phyloP scores from a whole-genome alignment of 2,113 vertebrate genomes.

The Zootoca vivipara region DNA sequence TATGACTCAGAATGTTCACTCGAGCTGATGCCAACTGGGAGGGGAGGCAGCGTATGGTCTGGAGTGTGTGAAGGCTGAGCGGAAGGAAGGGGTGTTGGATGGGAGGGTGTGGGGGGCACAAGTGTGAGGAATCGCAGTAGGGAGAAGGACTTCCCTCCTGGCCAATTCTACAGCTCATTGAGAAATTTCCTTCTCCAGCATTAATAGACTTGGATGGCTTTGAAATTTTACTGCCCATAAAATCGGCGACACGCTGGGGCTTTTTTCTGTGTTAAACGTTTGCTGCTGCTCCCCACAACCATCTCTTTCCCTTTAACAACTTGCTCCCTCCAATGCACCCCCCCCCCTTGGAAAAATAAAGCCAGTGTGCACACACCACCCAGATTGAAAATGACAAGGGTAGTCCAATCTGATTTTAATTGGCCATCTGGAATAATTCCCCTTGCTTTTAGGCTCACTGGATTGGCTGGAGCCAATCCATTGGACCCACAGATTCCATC shows the following conservation, averaged over 20 bases:
- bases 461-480: conserved; percentile 11
- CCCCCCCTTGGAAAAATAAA: neutral
- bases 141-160: conserved; percentile 79
- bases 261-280: conserved; percentile 64
- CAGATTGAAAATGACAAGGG: conserved; percentile 16
- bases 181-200: conserved; percentile 80
- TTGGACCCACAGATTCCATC: neutral
- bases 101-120: conserved; percentile 45
- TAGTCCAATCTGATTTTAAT: conserved; percentile 41
- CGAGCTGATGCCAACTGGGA: neutral
- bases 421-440: conserved; percentile 29
- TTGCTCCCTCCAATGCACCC: neutral
- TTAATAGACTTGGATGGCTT: conserved; percentile 90
- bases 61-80: conserved; percentile 44
- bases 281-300: conserved; percentile 35
- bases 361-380: conserved; percentile 42
- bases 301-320: conserved; percentile 36
- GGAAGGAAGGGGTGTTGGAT: conserved; percentile 48
- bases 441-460: conserved; percentile 5
- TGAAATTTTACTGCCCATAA: conserved; percentile 96
- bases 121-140: conserved; percentile 77
- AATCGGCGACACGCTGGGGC: conserved; percentile 83
- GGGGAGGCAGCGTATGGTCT: conserved; percentile 11
- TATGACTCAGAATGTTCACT: conserved; percentile 14
- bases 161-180: conserved; percentile 69